These are phyloP conservation scores for Taphrorychus bicolor DNA, from an alignment of 2,888 invertebrate species.

Conservation along the genomic window DNA sequence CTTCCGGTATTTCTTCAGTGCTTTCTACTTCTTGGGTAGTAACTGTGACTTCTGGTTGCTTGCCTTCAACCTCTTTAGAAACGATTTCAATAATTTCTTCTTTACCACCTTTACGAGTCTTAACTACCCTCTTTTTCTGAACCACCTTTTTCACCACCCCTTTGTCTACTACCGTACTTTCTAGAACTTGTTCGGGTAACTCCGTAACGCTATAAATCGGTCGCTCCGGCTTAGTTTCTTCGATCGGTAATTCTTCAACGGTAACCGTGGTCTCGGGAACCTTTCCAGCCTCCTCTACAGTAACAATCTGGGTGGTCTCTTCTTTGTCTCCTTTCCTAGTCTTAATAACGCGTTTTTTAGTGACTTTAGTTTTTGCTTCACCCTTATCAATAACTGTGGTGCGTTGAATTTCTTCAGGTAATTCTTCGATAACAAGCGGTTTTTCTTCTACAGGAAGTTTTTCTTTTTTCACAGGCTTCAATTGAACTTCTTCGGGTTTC, in stretches of 20 bases:
- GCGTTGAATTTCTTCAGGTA: slow-evolving; percentile 50
- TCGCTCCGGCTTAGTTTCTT: slow-evolving; percentile 43
- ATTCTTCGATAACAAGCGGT: slow-evolving; percentile 52
- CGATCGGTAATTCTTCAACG: slow-evolving; percentile 32
- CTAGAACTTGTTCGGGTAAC: slow-evolving; percentile 49
- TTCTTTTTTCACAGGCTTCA: slow-evolving; percentile 44
- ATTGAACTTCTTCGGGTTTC: slow-evolving; percentile 44
- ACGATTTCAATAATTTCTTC: slow-evolving; percentile 57
- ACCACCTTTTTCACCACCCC: slow-evolving; percentile 41
- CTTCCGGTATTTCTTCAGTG: slow-evolving; percentile 45
- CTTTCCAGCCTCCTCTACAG: slow-evolving; percentile 47
- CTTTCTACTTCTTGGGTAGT: slow-evolving; percentile 45
- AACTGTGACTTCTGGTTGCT: slow-evolving; percentile 38
- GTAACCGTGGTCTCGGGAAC: slow-evolving; percentile 48
- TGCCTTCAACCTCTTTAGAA: slow-evolving; percentile 47
- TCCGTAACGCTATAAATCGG: slow-evolving; percentile 49
- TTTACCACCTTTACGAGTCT: slow-evolving; percentile 55
- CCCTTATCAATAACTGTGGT: slow-evolving; percentile 46
- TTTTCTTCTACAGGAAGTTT: slow-evolving; percentile 38
- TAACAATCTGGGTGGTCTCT: slow-evolving; percentile 52
- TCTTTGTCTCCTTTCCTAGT: slow-evolving; percentile 53
- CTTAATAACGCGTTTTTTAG: slow-evolving; percentile 57
- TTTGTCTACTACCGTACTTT: slow-evolving; percentile 45
- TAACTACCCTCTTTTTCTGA: slow-evolving; percentile 56
- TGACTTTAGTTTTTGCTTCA: slow-evolving; percentile 53